Percentiles rank a stretch among this genome's conserved stretches.
These are phyloP conservation scores for Conistra vaccinii DNA, from an alignment of 2,888 invertebrate species.

Conservation along the genomic window DNA sequence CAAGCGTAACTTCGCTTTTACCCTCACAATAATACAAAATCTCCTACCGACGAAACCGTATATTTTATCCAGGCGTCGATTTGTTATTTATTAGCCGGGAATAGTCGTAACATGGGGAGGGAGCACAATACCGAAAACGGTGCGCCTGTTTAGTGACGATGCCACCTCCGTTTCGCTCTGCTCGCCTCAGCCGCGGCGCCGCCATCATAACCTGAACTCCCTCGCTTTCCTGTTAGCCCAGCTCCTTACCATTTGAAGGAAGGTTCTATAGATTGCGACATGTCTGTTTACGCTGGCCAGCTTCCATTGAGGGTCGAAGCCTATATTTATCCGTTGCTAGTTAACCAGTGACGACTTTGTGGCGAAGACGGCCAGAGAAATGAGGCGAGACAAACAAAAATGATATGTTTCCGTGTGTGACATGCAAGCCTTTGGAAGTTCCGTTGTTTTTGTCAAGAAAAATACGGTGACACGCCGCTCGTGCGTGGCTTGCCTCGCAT, in stretches of 20 bases:
- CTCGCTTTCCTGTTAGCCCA: slow-evolving; percentile 74
- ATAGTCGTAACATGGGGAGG: slow-evolving; percentile 88
- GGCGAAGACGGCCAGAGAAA: slow-evolving; percentile 83
- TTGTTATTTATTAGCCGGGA: slow-evolving; percentile 90
- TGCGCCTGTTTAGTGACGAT: slow-evolving; percentile 88
- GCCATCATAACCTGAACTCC: slow-evolving; percentile 80
- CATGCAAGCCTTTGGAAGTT: slow-evolving; percentile 79
- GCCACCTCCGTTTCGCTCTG: slow-evolving; percentile 84
- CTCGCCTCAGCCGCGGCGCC: slow-evolving; percentile 75
- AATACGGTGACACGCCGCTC: slow-evolving; percentile 77
- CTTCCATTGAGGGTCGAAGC: slow-evolving; percentile 78
- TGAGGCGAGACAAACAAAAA: slow-evolving; percentile 84
- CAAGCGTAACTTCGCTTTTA: slow-evolving; percentile 77
- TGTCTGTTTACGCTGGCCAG: slow-evolving; percentile 77
- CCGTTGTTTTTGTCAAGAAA: slow-evolving; percentile 75
- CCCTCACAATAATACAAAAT: slow-evolving; percentile 80
- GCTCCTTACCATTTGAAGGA: slow-evolving; percentile 69
- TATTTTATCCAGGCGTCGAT: slow-evolving; percentile 89
- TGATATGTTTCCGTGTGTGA: slow-evolving; percentile 82
- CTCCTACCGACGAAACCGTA: slow-evolving; percentile 84
- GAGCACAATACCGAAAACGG: slow-evolving; percentile 87
- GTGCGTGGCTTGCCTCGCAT: slow-evolving; percentile 73
- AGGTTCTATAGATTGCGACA: slow-evolving; percentile 75
- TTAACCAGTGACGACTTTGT: slow-evolving; percentile 83
- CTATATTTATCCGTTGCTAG: slow-evolving; percentile 85